phyloP scores from a whole-genome alignment of 2,797 vertebrate species.

The Lepilemur septentrionalis region DNA sequence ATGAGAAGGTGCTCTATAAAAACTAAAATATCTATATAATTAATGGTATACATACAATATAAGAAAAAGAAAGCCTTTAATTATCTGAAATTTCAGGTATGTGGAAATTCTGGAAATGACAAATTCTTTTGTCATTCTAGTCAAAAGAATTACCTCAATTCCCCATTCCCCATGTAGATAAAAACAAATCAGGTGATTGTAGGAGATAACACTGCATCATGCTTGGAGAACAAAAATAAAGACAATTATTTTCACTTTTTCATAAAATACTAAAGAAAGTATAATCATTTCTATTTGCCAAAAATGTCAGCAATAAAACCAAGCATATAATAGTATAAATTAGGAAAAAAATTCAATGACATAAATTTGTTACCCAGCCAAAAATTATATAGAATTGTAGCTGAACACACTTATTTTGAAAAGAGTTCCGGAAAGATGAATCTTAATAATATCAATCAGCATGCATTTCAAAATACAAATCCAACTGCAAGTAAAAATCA shows the following conservation, averaged over 20 bases:
- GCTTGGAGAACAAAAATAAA: slow-evolving; percentile 43
- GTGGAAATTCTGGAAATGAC: too few species aligned
- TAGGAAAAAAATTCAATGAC: slow-evolving; percentile 3
- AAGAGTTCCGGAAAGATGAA: slow-evolving; percentile 68
- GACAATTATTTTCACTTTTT: slow-evolving; percentile 41
- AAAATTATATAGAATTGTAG: slow-evolving; percentile 66
- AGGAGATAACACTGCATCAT: background rate
- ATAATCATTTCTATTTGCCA: slow-evolving; percentile 54
- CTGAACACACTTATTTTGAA: slow-evolving; percentile 59
- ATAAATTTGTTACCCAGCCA: slow-evolving; percentile 56
- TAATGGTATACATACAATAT: background rate
- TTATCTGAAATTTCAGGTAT: background rate
- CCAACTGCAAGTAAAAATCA: slow-evolving; percentile 74
- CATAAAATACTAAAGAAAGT: slow-evolving; percentile 53
- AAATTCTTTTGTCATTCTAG: background rate
- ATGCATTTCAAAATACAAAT: slow-evolving; percentile 76
- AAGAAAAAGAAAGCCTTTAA: background rate
- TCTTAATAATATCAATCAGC: slow-evolving; percentile 79
- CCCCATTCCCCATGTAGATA: background rate
- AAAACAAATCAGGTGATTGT: slow-evolving; percentile 11
- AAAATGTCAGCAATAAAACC: slow-evolving; percentile 54
- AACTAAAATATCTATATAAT: background rate
- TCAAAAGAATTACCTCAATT: background rate
- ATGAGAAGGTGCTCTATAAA: background rate
- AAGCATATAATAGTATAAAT: slow-evolving; percentile 54